A percentile compares a stretch with the other conserved stretches of the same genome.
Conservation (phyloP, 2,888 invertebrate genomes). For the Drosophila prostipennis region DNA sequence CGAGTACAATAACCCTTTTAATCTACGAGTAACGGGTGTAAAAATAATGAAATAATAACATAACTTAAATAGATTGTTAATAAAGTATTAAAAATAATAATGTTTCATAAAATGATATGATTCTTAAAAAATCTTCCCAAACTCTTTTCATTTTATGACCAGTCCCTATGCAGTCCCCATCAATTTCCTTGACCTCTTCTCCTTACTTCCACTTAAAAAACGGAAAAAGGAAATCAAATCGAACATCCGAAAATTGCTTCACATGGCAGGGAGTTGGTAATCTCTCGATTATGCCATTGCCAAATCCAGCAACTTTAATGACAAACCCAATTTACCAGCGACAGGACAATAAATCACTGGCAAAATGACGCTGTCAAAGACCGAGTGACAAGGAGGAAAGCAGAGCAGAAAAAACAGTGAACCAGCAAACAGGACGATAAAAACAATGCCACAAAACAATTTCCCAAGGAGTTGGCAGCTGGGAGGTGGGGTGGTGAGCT, state of each 20-base stretch:
- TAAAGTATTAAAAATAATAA: no score
- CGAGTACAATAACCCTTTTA: no score
- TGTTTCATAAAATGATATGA: no score
- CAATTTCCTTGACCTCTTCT: not conserved
- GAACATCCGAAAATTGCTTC: constrained; percentile 5
- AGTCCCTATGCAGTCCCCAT: not conserved
- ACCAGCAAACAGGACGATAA: constrained; percentile 40
- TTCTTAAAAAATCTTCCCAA: no score
- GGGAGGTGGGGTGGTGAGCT: not conserved
- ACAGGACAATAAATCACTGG: constrained; percentile 72
- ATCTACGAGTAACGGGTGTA: no score
- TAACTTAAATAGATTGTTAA: no score
- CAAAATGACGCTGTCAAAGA: constrained; percentile 72
- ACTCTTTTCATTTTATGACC: no score
- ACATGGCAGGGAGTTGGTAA: constrained; percentile 22
- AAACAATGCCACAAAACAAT: constrained; percentile 76
- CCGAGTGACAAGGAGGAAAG: constrained; percentile 48
- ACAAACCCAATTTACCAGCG: constrained; percentile 67
- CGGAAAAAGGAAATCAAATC: constrained; percentile 6
- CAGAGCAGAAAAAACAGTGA: constrained; percentile 8
- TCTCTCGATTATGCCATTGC: constrained; percentile 51
- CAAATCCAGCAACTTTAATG: constrained; percentile 66
- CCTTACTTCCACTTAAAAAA: not conserved
- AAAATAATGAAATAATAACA: no score
- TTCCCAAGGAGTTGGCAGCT: constrained; percentile 52